Base-by-base conservation (phyloP, 92 coral and sea anemone species). In the Porites cylindrica region DNA sequence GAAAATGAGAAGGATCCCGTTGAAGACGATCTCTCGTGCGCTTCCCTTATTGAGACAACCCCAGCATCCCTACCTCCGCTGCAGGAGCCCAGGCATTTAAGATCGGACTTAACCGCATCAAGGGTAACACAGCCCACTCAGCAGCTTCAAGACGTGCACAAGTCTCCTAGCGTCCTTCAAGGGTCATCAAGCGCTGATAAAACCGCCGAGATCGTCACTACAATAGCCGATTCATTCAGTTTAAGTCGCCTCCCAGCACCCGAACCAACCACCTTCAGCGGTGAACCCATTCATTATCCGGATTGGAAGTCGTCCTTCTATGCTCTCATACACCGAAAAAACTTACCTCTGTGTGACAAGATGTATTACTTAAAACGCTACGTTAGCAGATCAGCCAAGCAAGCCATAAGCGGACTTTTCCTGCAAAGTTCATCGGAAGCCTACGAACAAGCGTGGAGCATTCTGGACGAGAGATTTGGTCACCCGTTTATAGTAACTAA, bases 301-400 rank as follows among this genome's bases (percentile, higher is more conserved):
- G 81, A 75, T 16, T 84, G 88, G 88, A 83, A 62, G 51, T 72
- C 88, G 10, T 74, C 88, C 23, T 74, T 83, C 61, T 74, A 63
- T 12, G 80, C 75, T 10, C 65, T 73, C 51, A 83, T 83, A 72
- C 21, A 83, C 58, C 58, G 58, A 53, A 53, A 11, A 26, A 26
- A 26, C 29, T 26, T 26, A 26, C 29, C 29, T 26, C 1, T 26
- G 29, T 26, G 58, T 53, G 88, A 84, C 6, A 84, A 84, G 82
- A 75, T 84, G 74, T 84, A 73, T 14, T 74, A 84, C 19, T 54
- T 84, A n/a, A 84, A 84, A 54, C 63, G 64, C n/a, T 84, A 84
- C 14, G 67, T 75, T 6, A 43, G 73, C 11, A 76, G 88, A 60
- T 65, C 64, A 21, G 88, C 88, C 1, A 21, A 26, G 58, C 70